A percentile compares a stretch with the other conserved stretches of the same genome.
These are phyloP conservation scores for Caenorhabditis tropicalis DNA, from an alignment of 1,140 invertebrate genomes.

Conservation along the genomic window DNA sequence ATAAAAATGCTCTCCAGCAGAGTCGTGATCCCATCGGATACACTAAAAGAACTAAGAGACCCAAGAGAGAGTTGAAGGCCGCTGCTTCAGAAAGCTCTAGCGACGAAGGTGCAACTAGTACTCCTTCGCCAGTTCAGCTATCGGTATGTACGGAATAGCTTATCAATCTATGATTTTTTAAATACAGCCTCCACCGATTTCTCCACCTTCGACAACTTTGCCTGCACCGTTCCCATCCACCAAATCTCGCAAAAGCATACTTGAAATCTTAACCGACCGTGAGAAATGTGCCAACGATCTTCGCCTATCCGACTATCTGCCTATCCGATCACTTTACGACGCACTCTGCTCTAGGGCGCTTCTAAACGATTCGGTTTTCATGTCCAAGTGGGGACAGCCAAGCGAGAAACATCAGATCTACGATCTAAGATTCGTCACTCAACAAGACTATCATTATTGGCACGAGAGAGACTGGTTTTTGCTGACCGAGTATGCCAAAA, in stretches of 20 bases:
- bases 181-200: neutral
- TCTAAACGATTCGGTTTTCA: constrained; percentile 12
- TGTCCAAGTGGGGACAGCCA: constrained; percentile 5
- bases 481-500: constrained; percentile 72
- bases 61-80: constrained; percentile 3
- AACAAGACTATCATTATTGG: constrained; percentile 66
- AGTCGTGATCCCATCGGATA: constrained; percentile 70
- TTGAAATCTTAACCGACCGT: neutral
- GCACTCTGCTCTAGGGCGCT: constrained; percentile 34
- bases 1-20: constrained; percentile 67
- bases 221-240: too few species aligned
- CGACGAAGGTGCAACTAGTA: constrained; percentile 12
- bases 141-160: neutral
- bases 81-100: neutral
- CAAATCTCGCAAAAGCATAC: neutral
- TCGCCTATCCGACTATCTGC: constrained; percentile 31
- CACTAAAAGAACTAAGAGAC: constrained; percentile 64
- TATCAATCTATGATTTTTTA: neutral
- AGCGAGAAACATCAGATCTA: constrained; percentile 29
- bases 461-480: constrained; percentile 69
- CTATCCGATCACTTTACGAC: constrained; percentile 5
- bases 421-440: constrained; percentile 56
- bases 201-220: too few species aligned
- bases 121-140: neutral
- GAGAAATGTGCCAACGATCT: constrained; percentile 38